Conservation (phyloP, 2,888 invertebrate species). For the Pachydiplax longipennis region DNA sequence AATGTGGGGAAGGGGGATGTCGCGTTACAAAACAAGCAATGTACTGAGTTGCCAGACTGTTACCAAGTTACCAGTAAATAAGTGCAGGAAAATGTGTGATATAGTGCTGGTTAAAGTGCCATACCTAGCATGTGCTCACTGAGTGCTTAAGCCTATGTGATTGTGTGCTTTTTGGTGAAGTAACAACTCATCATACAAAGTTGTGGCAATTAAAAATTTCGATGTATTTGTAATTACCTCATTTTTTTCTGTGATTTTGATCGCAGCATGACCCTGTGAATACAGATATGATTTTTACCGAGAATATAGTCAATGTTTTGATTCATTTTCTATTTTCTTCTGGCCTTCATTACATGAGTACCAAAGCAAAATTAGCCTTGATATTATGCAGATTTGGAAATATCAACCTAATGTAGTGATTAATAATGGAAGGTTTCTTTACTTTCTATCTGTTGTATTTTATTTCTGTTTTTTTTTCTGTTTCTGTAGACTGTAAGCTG, state of each 20-base stretch:
- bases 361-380: too few relatives aligned
- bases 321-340: neutral
- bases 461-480: too few relatives aligned
- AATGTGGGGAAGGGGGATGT: neutral
- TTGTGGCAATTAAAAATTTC: constrained; percentile 35
- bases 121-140: constrained; percentile 33
- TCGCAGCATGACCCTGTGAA: neutral
- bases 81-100: constrained; percentile 38
- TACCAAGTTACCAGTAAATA: neutral
- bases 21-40: neutral
- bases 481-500: too few relatives aligned
- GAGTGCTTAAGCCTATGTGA: constrained; percentile 25
- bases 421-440: too few relatives aligned
- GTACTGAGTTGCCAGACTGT: constrained; percentile 12
- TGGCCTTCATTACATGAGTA: neutral
- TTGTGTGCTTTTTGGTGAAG: constrained; percentile 38
- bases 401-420: too few relatives aligned
- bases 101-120: constrained; percentile 34
- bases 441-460: too few relatives aligned
- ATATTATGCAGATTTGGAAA: too few relatives aligned
- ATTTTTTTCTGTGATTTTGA: neutral
- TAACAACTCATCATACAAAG: neutral
- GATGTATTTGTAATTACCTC: constrained; percentile 22
- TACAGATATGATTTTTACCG: neutral
- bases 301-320: neutral